A percentile compares a stretch with the other conserved stretches of the same genome.
Conservation (phyloP, 2,797 vertebrate species). For the Pangasius sanitwongsei region DNA sequence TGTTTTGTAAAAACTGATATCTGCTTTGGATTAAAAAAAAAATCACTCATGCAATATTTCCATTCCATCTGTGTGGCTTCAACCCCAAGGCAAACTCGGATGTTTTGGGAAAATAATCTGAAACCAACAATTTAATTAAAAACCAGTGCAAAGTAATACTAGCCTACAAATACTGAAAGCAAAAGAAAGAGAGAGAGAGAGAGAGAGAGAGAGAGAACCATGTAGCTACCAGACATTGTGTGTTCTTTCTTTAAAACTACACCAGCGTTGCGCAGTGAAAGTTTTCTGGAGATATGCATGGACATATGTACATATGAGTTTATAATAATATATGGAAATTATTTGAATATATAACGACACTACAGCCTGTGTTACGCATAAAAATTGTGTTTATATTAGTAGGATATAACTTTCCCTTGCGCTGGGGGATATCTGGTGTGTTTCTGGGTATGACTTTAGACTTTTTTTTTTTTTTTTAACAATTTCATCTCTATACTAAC, state of each 20-base stretch:
- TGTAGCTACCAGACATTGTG: neutral
- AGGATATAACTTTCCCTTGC: neutral
- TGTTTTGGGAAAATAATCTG: neutral
- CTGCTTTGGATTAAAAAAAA: neutral
- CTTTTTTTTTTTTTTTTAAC: no score
- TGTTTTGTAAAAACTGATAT: neutral
- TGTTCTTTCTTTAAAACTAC: neutral
- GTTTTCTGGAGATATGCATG: neutral
- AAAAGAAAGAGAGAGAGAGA: neutral
- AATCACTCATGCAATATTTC: neutral
- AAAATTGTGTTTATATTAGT: neutral
- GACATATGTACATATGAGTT: no score
- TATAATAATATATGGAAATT: neutral
- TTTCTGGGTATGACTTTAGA: neutral
- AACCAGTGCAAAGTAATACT: neutral
- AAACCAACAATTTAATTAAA: neutral
- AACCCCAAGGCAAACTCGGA: neutral
- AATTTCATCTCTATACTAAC: neutral
- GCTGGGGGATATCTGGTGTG: neutral
- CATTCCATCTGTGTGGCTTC: neutral
- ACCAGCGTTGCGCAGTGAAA: neutral
- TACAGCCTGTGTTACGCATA: neutral
- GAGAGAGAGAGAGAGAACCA: neutral
- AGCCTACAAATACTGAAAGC: neutral
- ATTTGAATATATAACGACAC: neutral